A percentile compares a stretch with the other conserved stretches of the same genome.
These are phyloP conservation scores for Dioctria linearis DNA, from an alignment of 2,888 invertebrate species.

Conservation along the genomic window DNA sequence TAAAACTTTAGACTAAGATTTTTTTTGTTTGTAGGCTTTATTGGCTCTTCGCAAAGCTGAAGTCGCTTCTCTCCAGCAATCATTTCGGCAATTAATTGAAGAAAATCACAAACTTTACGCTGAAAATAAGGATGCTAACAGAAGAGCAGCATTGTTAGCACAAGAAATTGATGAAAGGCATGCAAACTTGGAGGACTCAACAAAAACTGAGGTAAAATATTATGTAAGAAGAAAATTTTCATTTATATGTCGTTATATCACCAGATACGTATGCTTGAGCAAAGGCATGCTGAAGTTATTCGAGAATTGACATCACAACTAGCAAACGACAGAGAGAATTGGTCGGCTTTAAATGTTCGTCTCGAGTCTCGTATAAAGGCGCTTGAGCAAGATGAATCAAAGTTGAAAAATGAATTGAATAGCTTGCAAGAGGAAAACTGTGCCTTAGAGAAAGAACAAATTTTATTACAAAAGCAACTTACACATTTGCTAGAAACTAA, in stretches of 20 bases:
- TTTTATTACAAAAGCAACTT: conserved; percentile 75
- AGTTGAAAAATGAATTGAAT: conserved; percentile 77
- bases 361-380: conserved; percentile 78
- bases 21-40: conserved; percentile 72
- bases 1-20: conserved; percentile 24
- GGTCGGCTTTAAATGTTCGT: conserved; percentile 74
- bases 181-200: conserved; percentile 83
- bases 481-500: conserved; percentile 74
- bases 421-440: conserved; percentile 77
- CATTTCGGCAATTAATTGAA: conserved; percentile 78
- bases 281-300: conserved; percentile 83
- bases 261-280: conserved; percentile 79
- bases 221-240: background rate
- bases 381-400: conserved; percentile 79
- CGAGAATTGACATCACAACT: conserved; percentile 80
- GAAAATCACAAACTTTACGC: conserved; percentile 87
- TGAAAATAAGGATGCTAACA: conserved; percentile 87
- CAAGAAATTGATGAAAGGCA: conserved; percentile 95
- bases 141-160: conserved; percentile 84
- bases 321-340: conserved; percentile 82
- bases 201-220: conserved; percentile 71
- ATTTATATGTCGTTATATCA: background rate
- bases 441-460: conserved; percentile 78
- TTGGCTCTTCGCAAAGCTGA: conserved; percentile 80
- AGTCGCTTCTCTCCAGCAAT: conserved; percentile 75